phyloP scores from a whole-genome alignment of 2,797 vertebrate genomes.

The Gymnoscopelus microlampas region DNA sequence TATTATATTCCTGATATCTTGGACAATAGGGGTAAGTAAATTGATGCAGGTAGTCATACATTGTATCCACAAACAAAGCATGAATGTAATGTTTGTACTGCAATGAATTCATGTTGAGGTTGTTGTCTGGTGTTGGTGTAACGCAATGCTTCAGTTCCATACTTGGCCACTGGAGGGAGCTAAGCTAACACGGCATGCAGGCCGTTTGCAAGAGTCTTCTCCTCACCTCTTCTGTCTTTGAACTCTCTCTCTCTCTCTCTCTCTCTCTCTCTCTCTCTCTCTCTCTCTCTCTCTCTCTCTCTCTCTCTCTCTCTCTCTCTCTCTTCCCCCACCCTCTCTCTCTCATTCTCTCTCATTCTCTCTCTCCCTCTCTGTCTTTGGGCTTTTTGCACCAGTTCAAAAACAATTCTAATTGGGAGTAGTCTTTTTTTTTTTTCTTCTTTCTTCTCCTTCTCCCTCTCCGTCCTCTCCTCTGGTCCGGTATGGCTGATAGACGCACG shows the following conservation, averaged over 20 bases:
- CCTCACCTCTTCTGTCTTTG: conserved; percentile 43
- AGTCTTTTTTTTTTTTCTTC: conserved; percentile 54
- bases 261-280: conserved; percentile 18
- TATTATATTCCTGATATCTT: too few relatives aligned
- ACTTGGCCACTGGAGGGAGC: conserved; percentile 92
- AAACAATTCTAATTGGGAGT: conserved; percentile 81
- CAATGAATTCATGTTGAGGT: neutral
- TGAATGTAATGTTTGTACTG: neutral
- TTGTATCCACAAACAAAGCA: too few relatives aligned
- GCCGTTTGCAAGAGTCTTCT: conserved; percentile 10
- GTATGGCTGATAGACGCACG: too few relatives aligned
- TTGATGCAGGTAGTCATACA: too few relatives aligned
- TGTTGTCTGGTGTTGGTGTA: neutral
- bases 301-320: too few relatives aligned
- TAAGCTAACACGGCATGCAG: conserved; percentile 88
- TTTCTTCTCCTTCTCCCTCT: conserved; percentile 59
- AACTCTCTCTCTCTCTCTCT: conserved; percentile 5
- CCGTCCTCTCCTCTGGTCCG: conserved; percentile 50
- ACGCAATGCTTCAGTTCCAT: conserved; percentile 6
- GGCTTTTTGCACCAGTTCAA: conserved; percentile 76
- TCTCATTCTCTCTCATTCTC: conserved; percentile 3
- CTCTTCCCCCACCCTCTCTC: conserved; percentile 10
- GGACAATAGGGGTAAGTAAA: too few relatives aligned
- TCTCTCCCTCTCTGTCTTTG: conserved; percentile 10
- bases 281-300: neutral